phyloP scores from a whole-genome alignment of 2,888 invertebrate species.

The Diarsia brunnea region DNA sequence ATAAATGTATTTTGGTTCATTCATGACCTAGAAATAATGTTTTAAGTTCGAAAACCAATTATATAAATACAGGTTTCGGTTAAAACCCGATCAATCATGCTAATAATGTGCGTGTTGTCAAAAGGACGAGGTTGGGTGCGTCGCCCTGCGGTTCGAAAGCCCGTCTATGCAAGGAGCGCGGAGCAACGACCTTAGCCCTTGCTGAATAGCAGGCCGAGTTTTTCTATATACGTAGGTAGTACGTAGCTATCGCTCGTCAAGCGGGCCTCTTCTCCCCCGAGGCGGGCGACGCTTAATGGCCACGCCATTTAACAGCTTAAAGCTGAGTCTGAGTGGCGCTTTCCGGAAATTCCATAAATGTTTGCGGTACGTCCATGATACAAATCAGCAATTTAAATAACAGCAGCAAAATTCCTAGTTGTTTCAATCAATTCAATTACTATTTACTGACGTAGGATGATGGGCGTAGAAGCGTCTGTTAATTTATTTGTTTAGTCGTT shows the following conservation, averaged over 20 bases:
- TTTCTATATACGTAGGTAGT: slow-evolving; percentile 67
- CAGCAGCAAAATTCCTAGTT: slow-evolving; percentile 7
- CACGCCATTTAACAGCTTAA: slow-evolving; percentile 72
- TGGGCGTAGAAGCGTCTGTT: slow-evolving; percentile 17
- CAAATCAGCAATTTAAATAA: slow-evolving; percentile 18
- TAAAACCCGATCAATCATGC: slow-evolving; percentile 70
- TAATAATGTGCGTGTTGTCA: slow-evolving; percentile 66
- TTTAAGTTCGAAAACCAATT: slow-evolving; percentile 29
- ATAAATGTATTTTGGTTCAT: slow-evolving; percentile 21
- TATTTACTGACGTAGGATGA: slow-evolving; percentile 10
- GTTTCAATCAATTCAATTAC: slow-evolving; percentile 9
- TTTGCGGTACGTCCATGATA: slow-evolving; percentile 28
- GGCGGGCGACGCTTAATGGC: slow-evolving; percentile 70
- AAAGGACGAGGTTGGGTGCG: slow-evolving; percentile 78
- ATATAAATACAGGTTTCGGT: slow-evolving; percentile 54
- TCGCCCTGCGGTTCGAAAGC: slow-evolving; percentile 82
- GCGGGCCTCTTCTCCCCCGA: slow-evolving; percentile 72
- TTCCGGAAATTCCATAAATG: slow-evolving; percentile 68
- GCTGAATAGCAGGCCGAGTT: slow-evolving; percentile 79
- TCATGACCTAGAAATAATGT: slow-evolving; percentile 35
- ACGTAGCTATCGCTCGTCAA: slow-evolving; percentile 61
- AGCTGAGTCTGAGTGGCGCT: slow-evolving; percentile 67
- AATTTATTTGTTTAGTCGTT: slow-evolving; percentile 41
- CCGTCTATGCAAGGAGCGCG: slow-evolving; percentile 76
- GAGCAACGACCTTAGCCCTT: slow-evolving; percentile 88